phyloP scores from a whole-genome alignment of 2,797 vertebrate genomes.

The Danio albolineatus region DNA sequence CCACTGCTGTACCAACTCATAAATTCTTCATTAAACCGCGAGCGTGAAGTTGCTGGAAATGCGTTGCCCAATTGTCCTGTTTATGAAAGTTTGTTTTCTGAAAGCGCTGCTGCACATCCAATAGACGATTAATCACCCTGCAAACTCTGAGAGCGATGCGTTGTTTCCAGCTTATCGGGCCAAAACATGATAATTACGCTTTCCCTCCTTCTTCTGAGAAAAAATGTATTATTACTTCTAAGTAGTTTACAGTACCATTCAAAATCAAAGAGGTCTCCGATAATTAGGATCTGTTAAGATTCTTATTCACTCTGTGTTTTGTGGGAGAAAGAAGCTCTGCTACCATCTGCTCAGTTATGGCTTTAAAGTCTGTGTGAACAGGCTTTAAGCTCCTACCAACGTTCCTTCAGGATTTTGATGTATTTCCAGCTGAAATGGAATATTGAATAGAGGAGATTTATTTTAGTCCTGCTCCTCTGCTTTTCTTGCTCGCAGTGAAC shows the following conservation, averaged over 20 bases:
- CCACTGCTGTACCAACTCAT: background rate
- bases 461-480: too few relatives aligned
- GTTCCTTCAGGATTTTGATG: too few relatives aligned
- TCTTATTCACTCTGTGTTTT: background rate
- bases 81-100: slow-evolving; percentile 6
- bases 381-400: too few relatives aligned
- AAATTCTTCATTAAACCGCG: slow-evolving; percentile 3
- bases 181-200: slow-evolving; percentile 8
- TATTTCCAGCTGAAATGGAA: too few relatives aligned
- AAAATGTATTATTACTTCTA: background rate
- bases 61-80: background rate
- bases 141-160: background rate
- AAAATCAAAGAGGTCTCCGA: background rate
- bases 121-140: background rate
- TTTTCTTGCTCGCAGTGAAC: too few relatives aligned
- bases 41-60: slow-evolving; percentile 4
- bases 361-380: too few relatives aligned
- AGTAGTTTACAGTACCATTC: background rate
- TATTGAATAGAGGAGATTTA: too few relatives aligned
- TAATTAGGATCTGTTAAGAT: background rate
- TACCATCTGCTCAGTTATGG: background rate
- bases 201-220: background rate
- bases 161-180: background rate
- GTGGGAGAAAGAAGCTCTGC: background rate
- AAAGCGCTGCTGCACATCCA: slow-evolving; percentile 17